These are phyloP conservation scores for Chironomus striatipennis DNA, from an alignment of 1,140 invertebrate genomes.

Conservation along the genomic window DNA sequence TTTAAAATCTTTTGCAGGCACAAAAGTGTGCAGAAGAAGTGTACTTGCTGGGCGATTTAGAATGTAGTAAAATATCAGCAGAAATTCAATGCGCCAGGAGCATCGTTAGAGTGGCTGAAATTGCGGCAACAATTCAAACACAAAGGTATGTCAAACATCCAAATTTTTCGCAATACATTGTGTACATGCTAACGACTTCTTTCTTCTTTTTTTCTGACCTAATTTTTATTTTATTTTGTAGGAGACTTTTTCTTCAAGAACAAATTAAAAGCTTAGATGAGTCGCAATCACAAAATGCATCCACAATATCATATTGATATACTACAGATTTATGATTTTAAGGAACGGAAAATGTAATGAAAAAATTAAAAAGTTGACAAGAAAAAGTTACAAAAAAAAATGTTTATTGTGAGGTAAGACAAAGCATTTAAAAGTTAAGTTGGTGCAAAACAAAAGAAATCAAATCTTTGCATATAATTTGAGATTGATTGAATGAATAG, in stretches of 20 bases:
- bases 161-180: neutral
- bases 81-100: conserved; percentile 91
- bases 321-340: neutral
- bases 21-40: conserved; percentile 78
- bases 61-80: conserved; percentile 86
- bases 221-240: neutral
- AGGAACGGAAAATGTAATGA: neutral
- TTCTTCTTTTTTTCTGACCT: neutral
- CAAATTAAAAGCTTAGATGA: conserved; percentile 18
- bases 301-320: conserved; percentile 9
- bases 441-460: neutral
- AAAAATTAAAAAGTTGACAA: neutral
- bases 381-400: neutral
- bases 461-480: neutral
- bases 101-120: conserved; percentile 88
- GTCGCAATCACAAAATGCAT: neutral
- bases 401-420: no score
- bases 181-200: no score
- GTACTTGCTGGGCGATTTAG: conserved; percentile 72
- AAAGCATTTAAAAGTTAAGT: neutral
- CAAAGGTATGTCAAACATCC: conserved; percentile 64
- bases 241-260: conserved; percentile 14
- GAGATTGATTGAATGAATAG: no score
- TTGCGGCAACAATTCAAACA: conserved; percentile 93
- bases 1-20: conserved; percentile 48